Conservation (phyloP, 2,888 invertebrate genomes). For the Sminthurinus aureus region DNA sequence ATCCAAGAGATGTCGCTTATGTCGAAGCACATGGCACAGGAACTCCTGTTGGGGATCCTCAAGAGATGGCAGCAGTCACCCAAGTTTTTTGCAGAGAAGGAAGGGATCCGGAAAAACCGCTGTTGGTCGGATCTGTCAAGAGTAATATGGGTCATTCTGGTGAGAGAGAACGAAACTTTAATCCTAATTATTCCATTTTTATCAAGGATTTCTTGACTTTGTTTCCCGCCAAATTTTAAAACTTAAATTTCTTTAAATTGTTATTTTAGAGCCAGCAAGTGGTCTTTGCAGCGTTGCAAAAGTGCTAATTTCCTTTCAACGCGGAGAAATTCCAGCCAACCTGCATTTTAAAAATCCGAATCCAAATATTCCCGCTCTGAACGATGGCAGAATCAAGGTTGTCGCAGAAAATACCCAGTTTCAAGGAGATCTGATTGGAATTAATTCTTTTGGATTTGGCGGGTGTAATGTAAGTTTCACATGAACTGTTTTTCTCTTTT, state of each 20-base stretch:
- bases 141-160: slow-evolving; percentile 95
- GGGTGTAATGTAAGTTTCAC: background rate
- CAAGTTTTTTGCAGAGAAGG: slow-evolving; percentile 73
- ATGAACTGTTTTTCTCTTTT: background rate
- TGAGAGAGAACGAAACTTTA: slow-evolving; percentile 69
- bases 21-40: slow-evolving; percentile 85
- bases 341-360: slow-evolving; percentile 88
- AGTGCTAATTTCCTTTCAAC: slow-evolving; percentile 66
- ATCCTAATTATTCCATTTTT: no score
- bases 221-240: no score
- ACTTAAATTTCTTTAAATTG: no score
- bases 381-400: slow-evolving; percentile 73
- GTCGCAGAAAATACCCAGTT: slow-evolving; percentile 31
- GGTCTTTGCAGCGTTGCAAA: slow-evolving; percentile 80
- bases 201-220: no score
- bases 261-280: no score
- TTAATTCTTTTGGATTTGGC: background rate
- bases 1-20: slow-evolving; percentile 75
- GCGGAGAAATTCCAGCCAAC: slow-evolving; percentile 78
- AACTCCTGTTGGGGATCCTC: slow-evolving; percentile 96
- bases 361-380: slow-evolving; percentile 84
- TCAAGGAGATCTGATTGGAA: slow-evolving; percentile 28
- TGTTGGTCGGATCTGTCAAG: slow-evolving; percentile 94
- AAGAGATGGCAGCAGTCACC: slow-evolving; percentile 93
- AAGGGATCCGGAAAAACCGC: slow-evolving; percentile 70